phyloP scores from a whole-genome alignment of 2,797 vertebrate genomes.

The Mormyrops attenuatus region DNA sequence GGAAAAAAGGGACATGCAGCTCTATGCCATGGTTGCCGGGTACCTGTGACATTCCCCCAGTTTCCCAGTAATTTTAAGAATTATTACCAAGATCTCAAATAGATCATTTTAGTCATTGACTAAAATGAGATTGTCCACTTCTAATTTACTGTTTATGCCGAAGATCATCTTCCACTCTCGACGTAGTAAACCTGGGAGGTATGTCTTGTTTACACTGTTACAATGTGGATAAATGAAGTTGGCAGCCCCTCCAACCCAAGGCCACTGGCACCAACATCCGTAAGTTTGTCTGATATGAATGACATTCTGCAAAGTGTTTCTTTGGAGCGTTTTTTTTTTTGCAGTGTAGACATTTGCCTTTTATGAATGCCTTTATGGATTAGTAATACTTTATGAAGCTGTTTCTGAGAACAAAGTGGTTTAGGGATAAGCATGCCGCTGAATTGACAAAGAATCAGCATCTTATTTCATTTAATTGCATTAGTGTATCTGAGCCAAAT shows the following conservation, averaged over 20 bases:
- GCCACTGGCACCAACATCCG: neutral
- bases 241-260: neutral
- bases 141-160: neutral
- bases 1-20: constrained; percentile 42
- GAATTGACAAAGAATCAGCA: neutral
- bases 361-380: neutral
- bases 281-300: neutral
- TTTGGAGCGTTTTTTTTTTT: neutral
- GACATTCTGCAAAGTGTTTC: neutral
- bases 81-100: neutral
- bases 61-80: neutral
- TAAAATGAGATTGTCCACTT: neutral
- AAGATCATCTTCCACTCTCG: neutral
- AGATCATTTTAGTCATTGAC: neutral
- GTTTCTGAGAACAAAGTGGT: neutral
- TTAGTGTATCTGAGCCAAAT: neutral
- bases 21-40: constrained; percentile 39
- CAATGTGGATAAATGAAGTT: neutral
- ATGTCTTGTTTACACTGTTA: neutral
- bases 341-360: neutral
- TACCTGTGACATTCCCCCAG: constrained; percentile 41
- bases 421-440: neutral
- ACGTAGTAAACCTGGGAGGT: neutral
- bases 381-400: neutral
- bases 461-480: neutral